Evolutionary conservation across 2,113 vertebrate species (phyloP), one percentile per base, ranked within the genome.

Genomic region (Chaetura pelagica): DNA sequence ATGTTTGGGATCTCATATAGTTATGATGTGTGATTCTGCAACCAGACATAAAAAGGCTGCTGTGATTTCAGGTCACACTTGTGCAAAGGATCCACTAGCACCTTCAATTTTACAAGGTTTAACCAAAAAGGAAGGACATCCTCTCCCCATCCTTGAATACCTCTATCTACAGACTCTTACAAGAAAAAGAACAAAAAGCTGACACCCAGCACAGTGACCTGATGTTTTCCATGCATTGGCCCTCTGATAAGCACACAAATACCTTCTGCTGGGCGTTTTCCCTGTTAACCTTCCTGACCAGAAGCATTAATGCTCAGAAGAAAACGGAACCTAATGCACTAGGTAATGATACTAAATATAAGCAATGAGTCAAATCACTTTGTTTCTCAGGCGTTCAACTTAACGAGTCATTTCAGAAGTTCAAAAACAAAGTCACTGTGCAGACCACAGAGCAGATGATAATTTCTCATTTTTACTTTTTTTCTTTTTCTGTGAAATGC

Each of bases 301-400:
- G 54, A 90, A 86, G 3, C 90, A 94, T 93, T 69, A 91, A 87
- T 32, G 79, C 83, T 93, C 5, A 12, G 73, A 63, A 97, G 93
- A 93, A 96, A 94, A 96, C 12, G 5, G 87, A 95, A 77, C 89
- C 79, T 46, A n/a, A 54, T 34, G 83, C 71, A 90, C 62, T 87
- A 90, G 76, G 87, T 96, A 97, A 95, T 93, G 94, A 72, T 90
- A 83, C 95, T 96, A 97, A 96, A 96, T 96, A 96, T 94, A 96
- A 95, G 71, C 78, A 68, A 26, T 85, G 90, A 95, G 89, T 93
- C 89, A 94, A 96, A 87, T 77, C 46, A 69, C 82, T 94, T 84
- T 82, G 73, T 83, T 96, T 73, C 84, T 81, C 76, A 68, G 76
- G 73, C 84, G 1, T 87, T 79, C 84, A 67, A 75, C 68, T 89